A percentile compares a stretch with the other conserved stretches of the same genome.
Evolutionary conservation across 1,140 invertebrate species (phyloP).

Genomic region (Harlomillsia oculata): DNA sequence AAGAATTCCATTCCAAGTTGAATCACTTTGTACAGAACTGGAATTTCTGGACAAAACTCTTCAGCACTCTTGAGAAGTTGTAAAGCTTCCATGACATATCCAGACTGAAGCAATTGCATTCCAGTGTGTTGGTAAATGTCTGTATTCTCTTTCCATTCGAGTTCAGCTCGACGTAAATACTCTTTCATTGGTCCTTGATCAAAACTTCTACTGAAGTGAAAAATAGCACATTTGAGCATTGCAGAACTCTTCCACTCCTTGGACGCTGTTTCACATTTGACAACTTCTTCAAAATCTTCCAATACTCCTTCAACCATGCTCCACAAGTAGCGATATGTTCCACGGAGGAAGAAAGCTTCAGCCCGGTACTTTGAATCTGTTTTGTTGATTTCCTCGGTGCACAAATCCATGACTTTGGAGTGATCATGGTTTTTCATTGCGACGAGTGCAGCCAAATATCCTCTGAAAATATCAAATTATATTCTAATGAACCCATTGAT

Average conservation of each 20-base stretch:
- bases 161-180: slow-evolving; percentile 2
- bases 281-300: slow-evolving; percentile 2
- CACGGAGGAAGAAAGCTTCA: neutral
- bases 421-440: neutral
- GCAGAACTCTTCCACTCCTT: slow-evolving; percentile 16
- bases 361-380: neutral
- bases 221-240: slow-evolving; percentile 4
- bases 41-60: neutral
- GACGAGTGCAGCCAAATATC: neutral
- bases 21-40: neutral
- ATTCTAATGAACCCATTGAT: no score
- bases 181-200: neutral
- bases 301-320: neutral
- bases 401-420: neutral
- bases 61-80: neutral
- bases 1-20: neutral
- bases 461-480: no score
- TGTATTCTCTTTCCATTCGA: slow-evolving; percentile 3
- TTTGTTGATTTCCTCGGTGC: slow-evolving; percentile 2
- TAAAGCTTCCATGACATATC: neutral
- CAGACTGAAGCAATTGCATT: neutral
- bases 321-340: slow-evolving; percentile 2
- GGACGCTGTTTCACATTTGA: neutral
- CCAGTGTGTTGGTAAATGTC: slow-evolving; percentile 11
- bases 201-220: neutral